Conservation (phyloP, 2,888 invertebrate genomes). For the Allolobophora icterica region DNA sequence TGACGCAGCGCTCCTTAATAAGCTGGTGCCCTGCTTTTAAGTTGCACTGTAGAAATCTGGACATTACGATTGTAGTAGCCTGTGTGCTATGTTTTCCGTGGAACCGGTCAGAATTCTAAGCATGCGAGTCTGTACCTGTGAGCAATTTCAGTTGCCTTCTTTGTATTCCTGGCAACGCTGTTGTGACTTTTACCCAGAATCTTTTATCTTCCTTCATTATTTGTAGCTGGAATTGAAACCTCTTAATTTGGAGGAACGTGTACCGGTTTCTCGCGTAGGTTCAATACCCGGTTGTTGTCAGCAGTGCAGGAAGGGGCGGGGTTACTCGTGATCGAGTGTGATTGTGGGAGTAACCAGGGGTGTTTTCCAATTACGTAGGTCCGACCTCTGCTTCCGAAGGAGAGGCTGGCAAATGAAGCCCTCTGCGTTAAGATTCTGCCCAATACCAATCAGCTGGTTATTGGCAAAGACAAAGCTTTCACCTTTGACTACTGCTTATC, state of each 20-base stretch:
- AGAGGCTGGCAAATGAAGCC: slow-evolving; percentile 62
- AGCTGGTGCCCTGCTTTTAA: no score
- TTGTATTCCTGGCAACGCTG: not conserved
- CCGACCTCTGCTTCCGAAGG: slow-evolving; percentile 62
- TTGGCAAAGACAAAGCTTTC: slow-evolving; percentile 76
- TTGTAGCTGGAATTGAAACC: not conserved
- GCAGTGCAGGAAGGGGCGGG: not conserved
- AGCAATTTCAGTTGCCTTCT: not conserved
- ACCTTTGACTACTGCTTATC: slow-evolving; percentile 85
- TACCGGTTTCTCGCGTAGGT: not conserved
- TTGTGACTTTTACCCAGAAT: not conserved
- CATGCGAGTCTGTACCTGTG: not conserved
- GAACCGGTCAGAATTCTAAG: not conserved
- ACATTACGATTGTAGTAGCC: not conserved
- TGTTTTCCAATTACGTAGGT: slow-evolving; percentile 47
- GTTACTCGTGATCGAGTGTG: not conserved
- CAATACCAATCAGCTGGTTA: slow-evolving; percentile 69
- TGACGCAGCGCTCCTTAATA: no score
- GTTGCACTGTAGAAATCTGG: no score
- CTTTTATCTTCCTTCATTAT: not conserved
- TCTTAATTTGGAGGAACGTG: not conserved
- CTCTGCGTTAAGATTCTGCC: slow-evolving; percentile 60
- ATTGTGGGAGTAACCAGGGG: slow-evolving; percentile 8
- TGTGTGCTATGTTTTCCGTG: not conserved
- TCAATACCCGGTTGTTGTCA: not conserved